phyloP scores from a whole-genome alignment of 2,797 vertebrate genomes.

The Sciurus carolinensis region DNA sequence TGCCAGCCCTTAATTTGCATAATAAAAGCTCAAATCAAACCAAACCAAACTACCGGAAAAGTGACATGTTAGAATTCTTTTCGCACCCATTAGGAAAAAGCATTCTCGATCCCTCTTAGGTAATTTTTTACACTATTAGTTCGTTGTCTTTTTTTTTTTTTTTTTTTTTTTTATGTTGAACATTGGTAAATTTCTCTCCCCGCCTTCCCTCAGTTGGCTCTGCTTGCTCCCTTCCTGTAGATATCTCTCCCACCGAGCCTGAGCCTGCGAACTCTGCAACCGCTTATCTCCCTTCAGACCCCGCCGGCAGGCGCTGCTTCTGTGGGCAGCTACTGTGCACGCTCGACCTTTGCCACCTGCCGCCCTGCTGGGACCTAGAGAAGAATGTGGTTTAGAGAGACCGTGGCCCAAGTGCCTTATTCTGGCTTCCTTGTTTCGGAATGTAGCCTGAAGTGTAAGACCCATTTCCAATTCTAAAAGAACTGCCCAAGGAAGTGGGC shows the following conservation, averaged over 20 bases:
- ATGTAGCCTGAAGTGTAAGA: not conserved
- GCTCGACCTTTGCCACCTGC: slow-evolving; percentile 56
- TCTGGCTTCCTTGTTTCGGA: not conserved
- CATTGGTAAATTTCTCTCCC: not conserved
- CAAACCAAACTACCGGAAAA: not conserved
- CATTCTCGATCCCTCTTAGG: not conserved
- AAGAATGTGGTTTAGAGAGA: not conserved
- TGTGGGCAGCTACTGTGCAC: not conserved
- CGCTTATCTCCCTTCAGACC: slow-evolving; percentile 34
- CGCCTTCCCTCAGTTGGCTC: not conserved
- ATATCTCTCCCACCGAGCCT: not conserved
- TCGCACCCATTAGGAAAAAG: not conserved
- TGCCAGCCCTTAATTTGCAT: not conserved
- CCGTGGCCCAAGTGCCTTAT: not conserved
- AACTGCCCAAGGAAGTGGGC: not conserved
- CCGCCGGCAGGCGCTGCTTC: not conserved
- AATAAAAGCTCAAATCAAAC: not conserved
- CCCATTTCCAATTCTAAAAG: not conserved
- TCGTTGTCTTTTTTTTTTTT: not conserved
- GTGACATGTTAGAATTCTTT: not conserved
- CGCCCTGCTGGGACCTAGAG: not conserved
- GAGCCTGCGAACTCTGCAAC: not conserved
- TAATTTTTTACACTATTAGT: not conserved
- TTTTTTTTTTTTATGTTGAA: not conserved
- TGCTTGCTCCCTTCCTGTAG: not conserved